Conservation (phyloP, 2,113 vertebrate genomes). For the Onychostoma macrolepis region DNA sequence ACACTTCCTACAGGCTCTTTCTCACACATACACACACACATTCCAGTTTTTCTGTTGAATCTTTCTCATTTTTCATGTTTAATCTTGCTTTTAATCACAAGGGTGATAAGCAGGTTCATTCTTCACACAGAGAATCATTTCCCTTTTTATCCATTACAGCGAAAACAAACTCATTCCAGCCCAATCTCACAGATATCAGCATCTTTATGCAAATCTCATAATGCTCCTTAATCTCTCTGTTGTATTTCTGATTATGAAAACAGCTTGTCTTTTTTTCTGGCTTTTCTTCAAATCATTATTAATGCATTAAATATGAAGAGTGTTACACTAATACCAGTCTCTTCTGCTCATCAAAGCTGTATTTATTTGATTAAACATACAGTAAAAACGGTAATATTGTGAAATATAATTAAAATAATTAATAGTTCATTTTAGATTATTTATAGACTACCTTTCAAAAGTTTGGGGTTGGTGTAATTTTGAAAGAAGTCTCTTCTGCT, state of each 20-base stretch:
- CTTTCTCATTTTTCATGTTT: not conserved
- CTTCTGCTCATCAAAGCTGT: not conserved
- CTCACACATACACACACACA: not conserved
- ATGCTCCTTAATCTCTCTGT: not conserved
- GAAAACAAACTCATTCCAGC: constrained; percentile 18
- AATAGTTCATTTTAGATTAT: too few species aligned
- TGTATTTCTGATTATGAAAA: not conserved
- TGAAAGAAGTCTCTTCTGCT: too few species aligned
- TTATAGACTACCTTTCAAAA: too few species aligned
- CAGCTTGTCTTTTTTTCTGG: not conserved
- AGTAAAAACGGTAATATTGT: not conserved
- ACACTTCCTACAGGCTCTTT: constrained; percentile 8
- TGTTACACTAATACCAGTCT: not conserved
- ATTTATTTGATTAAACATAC: not conserved
- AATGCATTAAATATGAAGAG: not conserved
- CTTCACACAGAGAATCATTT: not conserved
- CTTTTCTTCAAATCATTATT: not conserved
- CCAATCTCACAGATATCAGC: constrained; percentile 20
- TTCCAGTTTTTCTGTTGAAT: not conserved
- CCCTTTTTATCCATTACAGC: constrained; percentile 29
- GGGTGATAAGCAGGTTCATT: not conserved
- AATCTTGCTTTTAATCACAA: not conserved
- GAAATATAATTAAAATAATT: too few species aligned
- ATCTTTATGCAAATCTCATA: constrained; percentile 28
- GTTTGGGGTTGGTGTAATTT: too few species aligned